Evolutionary conservation across 2,888 invertebrate species (phyloP).

Genomic region (Pyrocoelia pectoralis): DNA sequence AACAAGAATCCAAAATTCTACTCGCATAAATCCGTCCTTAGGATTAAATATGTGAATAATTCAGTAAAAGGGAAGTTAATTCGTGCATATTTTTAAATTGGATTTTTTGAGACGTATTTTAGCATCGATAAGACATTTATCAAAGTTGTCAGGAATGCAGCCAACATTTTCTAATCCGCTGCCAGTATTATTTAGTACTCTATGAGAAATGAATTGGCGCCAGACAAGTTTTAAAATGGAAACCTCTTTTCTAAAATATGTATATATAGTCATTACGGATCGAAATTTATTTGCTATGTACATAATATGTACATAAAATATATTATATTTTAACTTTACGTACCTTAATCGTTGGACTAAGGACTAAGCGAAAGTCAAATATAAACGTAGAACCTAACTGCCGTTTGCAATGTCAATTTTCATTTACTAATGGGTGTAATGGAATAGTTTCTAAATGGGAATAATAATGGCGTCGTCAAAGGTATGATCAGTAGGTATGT

Average conservation of each 20-base stretch:
- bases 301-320: too few species aligned
- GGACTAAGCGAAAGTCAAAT: too few species aligned
- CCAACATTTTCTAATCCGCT: constrained; percentile 5
- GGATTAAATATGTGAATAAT: not conserved
- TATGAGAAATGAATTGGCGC: constrained; percentile 15
- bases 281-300: not conserved
- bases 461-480: too few species aligned
- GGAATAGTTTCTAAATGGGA: too few species aligned
- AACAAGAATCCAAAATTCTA: too few species aligned
- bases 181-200: constrained; percentile 18
- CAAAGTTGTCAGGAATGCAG: constrained; percentile 1
- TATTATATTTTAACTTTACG: too few species aligned
- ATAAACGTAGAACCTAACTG: too few species aligned
- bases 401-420: too few species aligned
- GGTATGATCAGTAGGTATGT: too few species aligned
- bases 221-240: constrained; percentile 14
- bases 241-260: not conserved
- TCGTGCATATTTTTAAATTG: not conserved
- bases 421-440: too few species aligned
- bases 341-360: too few species aligned
- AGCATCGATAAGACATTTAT: not conserved
- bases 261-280: not conserved
- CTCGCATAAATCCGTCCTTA: too few species aligned
- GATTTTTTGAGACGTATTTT: not conserved
- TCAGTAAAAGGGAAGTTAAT: not conserved